Evolutionary conservation across 2,888 invertebrate species (phyloP).

Genomic region (Apoderus coryli): DNA sequence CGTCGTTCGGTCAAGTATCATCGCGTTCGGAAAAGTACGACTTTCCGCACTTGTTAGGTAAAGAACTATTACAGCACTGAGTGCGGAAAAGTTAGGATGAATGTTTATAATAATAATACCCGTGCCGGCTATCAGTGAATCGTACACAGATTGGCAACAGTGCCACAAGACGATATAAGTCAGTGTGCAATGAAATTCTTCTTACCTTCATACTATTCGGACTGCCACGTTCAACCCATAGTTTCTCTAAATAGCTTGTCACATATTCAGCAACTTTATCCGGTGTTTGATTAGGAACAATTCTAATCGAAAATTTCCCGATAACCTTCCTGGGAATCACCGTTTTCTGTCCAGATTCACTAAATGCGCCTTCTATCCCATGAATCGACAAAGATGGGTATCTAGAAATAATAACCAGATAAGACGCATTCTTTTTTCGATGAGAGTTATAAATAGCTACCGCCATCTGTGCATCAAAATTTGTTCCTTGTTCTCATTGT

Average conservation of each 20-base stretch:
- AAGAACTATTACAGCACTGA: too few species aligned
- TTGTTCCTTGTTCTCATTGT: slow-evolving; percentile 65
- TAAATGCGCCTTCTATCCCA: slow-evolving; percentile 80
- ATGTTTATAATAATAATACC: too few species aligned
- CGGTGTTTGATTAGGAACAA: slow-evolving; percentile 86
- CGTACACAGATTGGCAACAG: too few species aligned
- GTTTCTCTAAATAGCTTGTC: slow-evolving; percentile 54
- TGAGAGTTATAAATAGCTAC: slow-evolving; percentile 22
- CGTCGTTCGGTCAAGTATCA: too few species aligned
- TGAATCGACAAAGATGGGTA: slow-evolving; percentile 83
- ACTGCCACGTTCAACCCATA: slow-evolving; percentile 65
- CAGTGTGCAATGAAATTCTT: neutral
- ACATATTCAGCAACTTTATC: slow-evolving; percentile 67
- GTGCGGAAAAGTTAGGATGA: too few species aligned
- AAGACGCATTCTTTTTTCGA: slow-evolving; percentile 1
- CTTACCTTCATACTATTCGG: slow-evolving; percentile 69
- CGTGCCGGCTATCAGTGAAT: too few species aligned
- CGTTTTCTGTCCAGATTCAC: slow-evolving; percentile 88
- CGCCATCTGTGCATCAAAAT: slow-evolving; percentile 92
- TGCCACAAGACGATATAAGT: too few species aligned
- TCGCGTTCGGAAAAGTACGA: too few species aligned
- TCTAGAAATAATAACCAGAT: too few species aligned
- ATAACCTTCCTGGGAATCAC: slow-evolving; percentile 86
- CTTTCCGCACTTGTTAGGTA: too few species aligned
- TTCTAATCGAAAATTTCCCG: slow-evolving; percentile 92